Percentiles rank a stretch among this genome's conserved stretches.
Conservation (phyloP, 2,888 invertebrate genomes). For the Bhutanitis thaidina region DNA sequence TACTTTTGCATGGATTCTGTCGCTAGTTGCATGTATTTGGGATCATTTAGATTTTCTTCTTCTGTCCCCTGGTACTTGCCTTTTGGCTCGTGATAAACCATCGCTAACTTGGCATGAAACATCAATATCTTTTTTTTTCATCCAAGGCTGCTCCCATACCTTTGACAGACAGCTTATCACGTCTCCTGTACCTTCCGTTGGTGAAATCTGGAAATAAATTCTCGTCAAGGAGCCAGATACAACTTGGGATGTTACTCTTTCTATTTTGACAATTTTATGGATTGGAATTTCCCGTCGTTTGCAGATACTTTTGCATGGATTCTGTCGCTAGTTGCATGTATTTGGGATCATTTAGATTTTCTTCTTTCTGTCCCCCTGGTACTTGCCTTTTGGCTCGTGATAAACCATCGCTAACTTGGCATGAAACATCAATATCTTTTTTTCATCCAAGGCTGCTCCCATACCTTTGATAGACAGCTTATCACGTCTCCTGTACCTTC, state of each 20-base stretch:
- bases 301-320: constrained; percentile 39
- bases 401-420: constrained; percentile 18
- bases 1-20: constrained; percentile 34
- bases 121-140: constrained; percentile 46
- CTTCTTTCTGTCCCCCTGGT: constrained; percentile 22
- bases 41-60: constrained; percentile 23
- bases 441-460: constrained; percentile 79
- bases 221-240: constrained; percentile 38
- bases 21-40: constrained; percentile 33
- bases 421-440: constrained; percentile 39
- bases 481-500: constrained; percentile 32
- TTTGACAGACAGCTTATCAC: constrained; percentile 53
- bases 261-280: constrained; percentile 37
- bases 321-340: constrained; percentile 38
- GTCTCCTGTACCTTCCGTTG: constrained; percentile 31
- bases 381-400: constrained; percentile 19
- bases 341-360: constrained; percentile 30
- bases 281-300: constrained; percentile 27
- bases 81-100: constrained; percentile 4
- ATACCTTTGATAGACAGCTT: constrained; percentile 68
- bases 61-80: constrained; percentile 22
- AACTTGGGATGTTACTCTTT: constrained; percentile 36
- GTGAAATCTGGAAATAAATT: constrained; percentile 41
- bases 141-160: constrained; percentile 81
- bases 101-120: constrained; percentile 26